These are phyloP conservation scores for Chrysoperla carnea DNA, from an alignment of 1,140 invertebrate genomes.

Conservation along the genomic window DNA sequence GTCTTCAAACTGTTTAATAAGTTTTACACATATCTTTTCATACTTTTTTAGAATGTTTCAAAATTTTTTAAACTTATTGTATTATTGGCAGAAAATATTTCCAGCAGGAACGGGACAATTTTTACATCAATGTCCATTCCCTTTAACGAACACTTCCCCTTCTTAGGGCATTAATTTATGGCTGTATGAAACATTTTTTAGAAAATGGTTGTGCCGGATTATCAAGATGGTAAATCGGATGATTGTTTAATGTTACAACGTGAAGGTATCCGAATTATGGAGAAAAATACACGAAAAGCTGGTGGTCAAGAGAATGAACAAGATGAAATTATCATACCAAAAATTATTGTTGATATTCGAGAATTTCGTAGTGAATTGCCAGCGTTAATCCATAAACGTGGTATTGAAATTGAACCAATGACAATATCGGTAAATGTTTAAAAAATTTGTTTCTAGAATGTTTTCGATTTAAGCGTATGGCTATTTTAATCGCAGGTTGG, in stretches of 20 bases:
- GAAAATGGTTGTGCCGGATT: constrained; percentile 82
- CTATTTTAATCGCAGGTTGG: constrained; percentile 79
- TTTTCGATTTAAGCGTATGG: constrained; percentile 1
- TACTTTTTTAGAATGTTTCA: no score
- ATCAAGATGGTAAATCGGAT: constrained; percentile 74
- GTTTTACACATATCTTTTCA: no score
- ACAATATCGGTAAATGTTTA: constrained; percentile 52
- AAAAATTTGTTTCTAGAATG: constrained; percentile 2
- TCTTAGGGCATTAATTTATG: no score
- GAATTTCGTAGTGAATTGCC: constrained; percentile 96
- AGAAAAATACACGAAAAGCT: constrained; percentile 44
- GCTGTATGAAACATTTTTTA: constrained; percentile 19
- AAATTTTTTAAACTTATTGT: no score
- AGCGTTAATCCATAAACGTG: constrained; percentile 78
- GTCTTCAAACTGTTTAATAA: no score
- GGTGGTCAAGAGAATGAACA: constrained; percentile 25
- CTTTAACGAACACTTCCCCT: no score
- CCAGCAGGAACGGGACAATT: no score
- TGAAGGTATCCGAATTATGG: constrained; percentile 20
- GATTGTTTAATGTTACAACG: constrained; percentile 43
- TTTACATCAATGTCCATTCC: no score
- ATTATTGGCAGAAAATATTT: no score
- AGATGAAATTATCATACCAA: constrained; percentile 21
- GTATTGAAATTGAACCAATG: constrained; percentile 84
- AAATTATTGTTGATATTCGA: constrained; percentile 91